Base-by-base conservation (phyloP, 2,888 invertebrate species). In the Parapristionchus giblindavisi region DNA sequence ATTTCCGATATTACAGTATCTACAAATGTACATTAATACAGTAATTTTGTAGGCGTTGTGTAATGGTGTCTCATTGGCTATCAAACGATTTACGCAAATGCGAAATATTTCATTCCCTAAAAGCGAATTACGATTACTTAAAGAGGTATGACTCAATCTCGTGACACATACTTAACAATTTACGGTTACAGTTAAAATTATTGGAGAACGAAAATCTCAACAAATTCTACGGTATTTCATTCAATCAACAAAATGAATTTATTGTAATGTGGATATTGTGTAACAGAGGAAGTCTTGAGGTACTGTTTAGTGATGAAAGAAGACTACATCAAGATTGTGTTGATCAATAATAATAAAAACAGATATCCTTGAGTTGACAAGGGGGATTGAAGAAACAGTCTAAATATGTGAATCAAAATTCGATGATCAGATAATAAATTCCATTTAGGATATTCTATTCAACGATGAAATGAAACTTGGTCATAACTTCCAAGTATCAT, bases 231-330 rank as follows among this genome's bases (percentile, higher is more conserved):
- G 86, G 86, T 38, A 86, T 86, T 40, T 80, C 84, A 24, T 86
- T 86, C 80, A 87, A 87, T 73, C 86, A 86, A 73, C 85, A 87
- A 75, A 86, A 87, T 71, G 86, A 86, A 56, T 82, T 86, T 52
- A 81, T 86, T 66, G 85, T 84, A 5, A 80, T 86, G 77, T 86
- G 86, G 86, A 71, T 87, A 24, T 75, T 86, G 6, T 87, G 86
- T 72, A 79, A 79, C 36, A 79, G 86, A 11, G 86, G 86, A n/a
- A 85, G 84, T 77, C 76, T 86, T 34, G 85, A 86, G n/a, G n/a
- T n/a, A n/a, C n/a, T n/a, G 48, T 17, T 14, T 8, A 79, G 83
- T 83, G 61, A 24, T 36, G 24, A 56, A 17, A 17, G 8, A n/a
- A 8, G 21, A 17, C 29, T 29, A n/a, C 36, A 65, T 21, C 5